A percentile compares a stretch with the other conserved stretches of the same genome.
Evolutionary conservation across 2,888 invertebrate species (phyloP).

Genomic region (Drosophila putrida): DNA sequence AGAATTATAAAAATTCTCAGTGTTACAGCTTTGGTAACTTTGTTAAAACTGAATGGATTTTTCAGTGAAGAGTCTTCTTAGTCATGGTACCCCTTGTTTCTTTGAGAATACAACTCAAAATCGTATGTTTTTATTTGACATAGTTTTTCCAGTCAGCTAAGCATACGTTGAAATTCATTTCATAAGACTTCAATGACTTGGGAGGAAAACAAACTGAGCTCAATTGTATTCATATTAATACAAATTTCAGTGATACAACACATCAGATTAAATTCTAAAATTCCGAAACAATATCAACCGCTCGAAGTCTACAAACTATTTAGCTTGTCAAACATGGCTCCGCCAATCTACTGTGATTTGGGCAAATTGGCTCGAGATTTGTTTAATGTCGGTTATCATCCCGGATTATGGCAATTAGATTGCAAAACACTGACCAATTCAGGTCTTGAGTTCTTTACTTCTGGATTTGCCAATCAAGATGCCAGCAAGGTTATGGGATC

Average conservation of each 20-base stretch:
- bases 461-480: slow-evolving; percentile 95
- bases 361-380: slow-evolving; percentile 97
- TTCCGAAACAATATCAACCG: slow-evolving; percentile 50
- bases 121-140: too few species aligned
- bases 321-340: slow-evolving; percentile 89
- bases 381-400: slow-evolving; percentile 97
- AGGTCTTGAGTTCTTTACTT: slow-evolving; percentile 96
- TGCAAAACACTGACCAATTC: slow-evolving; percentile 95
- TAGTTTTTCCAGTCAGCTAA: slow-evolving; percentile 7
- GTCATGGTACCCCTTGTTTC: too few species aligned
- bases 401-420: slow-evolving; percentile 97
- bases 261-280: slow-evolving; percentile 32
- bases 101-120: too few species aligned
- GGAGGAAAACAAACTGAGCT: slow-evolving; percentile 14
- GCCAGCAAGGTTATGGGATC: slow-evolving; percentile 95
- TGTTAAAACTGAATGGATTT: too few species aligned
- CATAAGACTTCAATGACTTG: slow-evolving; percentile 13
- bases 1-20: too few species aligned
- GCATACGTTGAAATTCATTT: slow-evolving; percentile 31
- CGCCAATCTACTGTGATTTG: slow-evolving; percentile 96
- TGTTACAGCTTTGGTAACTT: too few species aligned
- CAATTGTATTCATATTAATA: slow-evolving; percentile 26
- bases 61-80: too few species aligned
- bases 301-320: slow-evolving; percentile 49
- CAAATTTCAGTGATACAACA: slow-evolving; percentile 60